Conservation (phyloP, 2,888 invertebrate species). For the Rapana venosa region DNA sequence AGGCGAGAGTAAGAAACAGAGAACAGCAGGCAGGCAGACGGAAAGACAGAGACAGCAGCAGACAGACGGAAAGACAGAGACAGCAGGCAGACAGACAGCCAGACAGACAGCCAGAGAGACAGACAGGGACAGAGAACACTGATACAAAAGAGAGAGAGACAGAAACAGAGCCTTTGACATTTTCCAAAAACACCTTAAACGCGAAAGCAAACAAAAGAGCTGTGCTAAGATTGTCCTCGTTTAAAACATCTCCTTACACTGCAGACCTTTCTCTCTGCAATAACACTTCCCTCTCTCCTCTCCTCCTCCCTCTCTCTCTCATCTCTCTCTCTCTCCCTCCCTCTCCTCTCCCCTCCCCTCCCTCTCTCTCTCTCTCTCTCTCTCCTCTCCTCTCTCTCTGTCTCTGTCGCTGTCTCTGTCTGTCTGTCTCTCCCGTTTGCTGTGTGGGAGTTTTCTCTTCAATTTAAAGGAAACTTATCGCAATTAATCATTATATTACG, state of each 20-base stretch:
- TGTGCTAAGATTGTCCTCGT: too few species aligned
- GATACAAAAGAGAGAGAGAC: not conserved
- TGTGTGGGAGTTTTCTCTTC: too few species aligned
- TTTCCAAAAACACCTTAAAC: too few species aligned
- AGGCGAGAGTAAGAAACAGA: not conserved
- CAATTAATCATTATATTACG: too few species aligned
- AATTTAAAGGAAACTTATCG: too few species aligned
- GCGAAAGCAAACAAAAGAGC: too few species aligned
- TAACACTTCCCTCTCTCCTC: too few species aligned
- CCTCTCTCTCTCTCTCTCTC: not conserved
- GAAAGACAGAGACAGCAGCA: not conserved
- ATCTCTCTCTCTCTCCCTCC: not conserved
- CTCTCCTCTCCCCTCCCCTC: not conserved
- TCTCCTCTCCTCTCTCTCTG: not conserved
- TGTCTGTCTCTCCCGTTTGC: not conserved
- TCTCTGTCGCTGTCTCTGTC: constrained; percentile 2
- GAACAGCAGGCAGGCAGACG: not conserved
- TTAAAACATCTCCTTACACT: too few species aligned
- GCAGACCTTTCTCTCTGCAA: too few species aligned
- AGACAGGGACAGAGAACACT: not conserved
- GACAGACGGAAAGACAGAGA: not conserved
- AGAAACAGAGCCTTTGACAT: not conserved
- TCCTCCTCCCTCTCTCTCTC: too few species aligned
- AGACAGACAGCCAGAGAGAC: not conserved
- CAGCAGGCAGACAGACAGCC: not conserved